Evolutionary conservation across 1,140 invertebrate species (phyloP).

Genomic region (Euura saliciscinereae): DNA sequence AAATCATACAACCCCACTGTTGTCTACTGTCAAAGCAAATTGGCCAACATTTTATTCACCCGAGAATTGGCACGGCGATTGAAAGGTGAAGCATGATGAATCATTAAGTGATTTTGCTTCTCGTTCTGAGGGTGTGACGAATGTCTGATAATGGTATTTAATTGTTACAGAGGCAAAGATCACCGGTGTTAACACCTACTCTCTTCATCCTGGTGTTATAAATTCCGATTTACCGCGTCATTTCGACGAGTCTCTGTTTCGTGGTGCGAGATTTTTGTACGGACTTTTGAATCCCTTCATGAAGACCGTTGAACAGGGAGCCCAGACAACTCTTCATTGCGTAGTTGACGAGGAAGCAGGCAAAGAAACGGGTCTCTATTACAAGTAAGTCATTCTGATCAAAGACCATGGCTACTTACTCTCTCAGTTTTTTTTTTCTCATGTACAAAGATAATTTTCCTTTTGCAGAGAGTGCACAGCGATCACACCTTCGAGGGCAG

Average conservation of each 20-base stretch:
- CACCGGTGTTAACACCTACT: conserved; percentile 68
- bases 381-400: conserved; percentile 55
- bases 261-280: conserved; percentile 44
- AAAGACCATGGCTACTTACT: too few species aligned
- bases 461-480: conserved; percentile 58
- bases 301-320: conserved; percentile 72
- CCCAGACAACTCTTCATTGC: conserved; percentile 82
- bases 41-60: conserved; percentile 78
- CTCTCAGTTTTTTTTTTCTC: too few species aligned
- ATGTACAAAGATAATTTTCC: too few species aligned
- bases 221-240: conserved; percentile 78
- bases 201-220: conserved; percentile 76
- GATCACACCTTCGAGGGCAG: conserved; percentile 59
- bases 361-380: conserved; percentile 69
- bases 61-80: conserved; percentile 66
- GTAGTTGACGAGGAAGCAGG: conserved; percentile 72
- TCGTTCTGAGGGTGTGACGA: too few species aligned
- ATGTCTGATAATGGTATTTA: too few species aligned
- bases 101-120: too few species aligned
- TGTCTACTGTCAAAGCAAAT: conserved; percentile 75
- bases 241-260: conserved; percentile 61
- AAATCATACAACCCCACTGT: conserved; percentile 64
- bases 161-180: conserved; percentile 51
- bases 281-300: conserved; percentile 52
- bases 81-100: conserved; percentile 51